phyloP scores from a whole-genome alignment of 2,888 invertebrate species.

The Fragum sueziense region DNA sequence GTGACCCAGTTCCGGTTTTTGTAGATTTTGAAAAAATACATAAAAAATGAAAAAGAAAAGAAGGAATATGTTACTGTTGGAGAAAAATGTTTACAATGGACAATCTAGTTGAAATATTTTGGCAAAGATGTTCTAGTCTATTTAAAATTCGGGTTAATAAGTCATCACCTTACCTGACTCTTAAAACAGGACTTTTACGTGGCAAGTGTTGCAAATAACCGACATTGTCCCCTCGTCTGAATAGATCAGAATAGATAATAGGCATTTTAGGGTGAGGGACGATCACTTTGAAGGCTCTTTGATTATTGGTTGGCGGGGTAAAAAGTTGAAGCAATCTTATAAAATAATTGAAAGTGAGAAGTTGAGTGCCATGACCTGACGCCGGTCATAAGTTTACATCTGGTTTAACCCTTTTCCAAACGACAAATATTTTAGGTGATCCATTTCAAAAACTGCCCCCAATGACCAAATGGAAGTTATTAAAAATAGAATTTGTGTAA shows the following conservation, averaged over 20 bases:
- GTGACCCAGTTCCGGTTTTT: too few relatives aligned
- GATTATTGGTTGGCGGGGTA: slow-evolving; percentile 4
- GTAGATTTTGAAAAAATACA: too few relatives aligned
- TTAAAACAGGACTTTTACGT: background rate
- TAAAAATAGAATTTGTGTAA: too few relatives aligned
- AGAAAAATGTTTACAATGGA: too few relatives aligned
- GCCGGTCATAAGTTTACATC: slow-evolving; percentile 6
- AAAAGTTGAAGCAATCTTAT: slow-evolving; percentile 28
- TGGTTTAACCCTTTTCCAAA: too few relatives aligned
- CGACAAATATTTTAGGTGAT: too few relatives aligned
- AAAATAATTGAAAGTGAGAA: slow-evolving; percentile 22
- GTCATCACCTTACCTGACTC: background rate
- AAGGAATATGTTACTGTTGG: too few relatives aligned
- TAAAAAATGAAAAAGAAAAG: too few relatives aligned
- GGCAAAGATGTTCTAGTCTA: background rate
- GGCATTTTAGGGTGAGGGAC: background rate
- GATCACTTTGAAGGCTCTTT: background rate
- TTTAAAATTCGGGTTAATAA: background rate
- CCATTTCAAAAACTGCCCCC: too few relatives aligned
- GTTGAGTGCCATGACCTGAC: slow-evolving; percentile 27
- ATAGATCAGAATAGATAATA: background rate
- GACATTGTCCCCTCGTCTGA: background rate
- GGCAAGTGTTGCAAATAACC: background rate
- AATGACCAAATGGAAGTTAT: too few relatives aligned
- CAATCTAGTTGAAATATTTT: too few relatives aligned